Base-by-base conservation (phyloP, 1,140 invertebrate species). In the silkworm (Bombyx mori) region DNA sequence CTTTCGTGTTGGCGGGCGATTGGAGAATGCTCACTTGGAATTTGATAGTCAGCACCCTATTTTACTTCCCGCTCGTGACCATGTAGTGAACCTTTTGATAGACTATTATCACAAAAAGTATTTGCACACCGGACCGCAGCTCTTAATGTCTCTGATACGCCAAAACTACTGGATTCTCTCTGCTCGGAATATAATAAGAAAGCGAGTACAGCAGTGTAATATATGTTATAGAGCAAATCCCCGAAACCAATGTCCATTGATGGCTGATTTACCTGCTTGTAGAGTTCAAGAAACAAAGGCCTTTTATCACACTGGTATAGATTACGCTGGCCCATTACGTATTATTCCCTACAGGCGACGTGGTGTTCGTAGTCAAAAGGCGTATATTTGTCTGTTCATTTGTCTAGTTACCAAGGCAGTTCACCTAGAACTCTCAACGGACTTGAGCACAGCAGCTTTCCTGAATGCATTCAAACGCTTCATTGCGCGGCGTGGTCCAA, bases 271-370 rank as follows among this genome's bases (percentile, higher is more conserved):
- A 18, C 43, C n/a, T 6, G 43, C 53, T 3, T 56, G 56, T 44
- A 50, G 81, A 22, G 49, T 54, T 2, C 7, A 18, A 12, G 10
- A 54, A 45, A 1, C 55, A n/a, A 65, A 75, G 8, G 69, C 75
- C n/a, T 88, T 88, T 60, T 50, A 57, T 35, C 45, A 73, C 7
- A 61, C 58, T 5, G 81, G 77, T 0, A 61, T 79, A 1, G 82
- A 88, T 60, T 86, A 71, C 57, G 75, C 71, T 1, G 85, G 83
- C 8, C 80, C 80, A 0, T 70, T 86, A 53, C 46, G 48, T 12
- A 57, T 79, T 5, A 74, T 65, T 42, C 57, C 61, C 22, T 50
- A 48, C 8, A 53, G 64, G 12, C 45, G 52, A 26, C 63, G 73
- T 12, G 68, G 66, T 10, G 56, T 63, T 6, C 61, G 54, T 8